These are phyloP conservation scores for Stenichneumon culpator DNA, from an alignment of 2,888 invertebrate genomes.

Conservation along the genomic window DNA sequence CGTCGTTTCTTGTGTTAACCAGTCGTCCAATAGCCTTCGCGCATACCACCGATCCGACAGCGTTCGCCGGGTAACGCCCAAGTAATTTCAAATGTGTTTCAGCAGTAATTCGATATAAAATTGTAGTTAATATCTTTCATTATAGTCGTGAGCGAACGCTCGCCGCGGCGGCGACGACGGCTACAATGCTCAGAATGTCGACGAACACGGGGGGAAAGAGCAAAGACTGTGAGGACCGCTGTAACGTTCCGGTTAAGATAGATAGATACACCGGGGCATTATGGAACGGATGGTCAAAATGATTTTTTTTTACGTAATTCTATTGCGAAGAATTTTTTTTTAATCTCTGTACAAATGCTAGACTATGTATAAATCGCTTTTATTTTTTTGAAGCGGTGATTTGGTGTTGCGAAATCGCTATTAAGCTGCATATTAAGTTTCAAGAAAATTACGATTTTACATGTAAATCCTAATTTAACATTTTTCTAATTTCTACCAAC, in stretches of 20 bases:
- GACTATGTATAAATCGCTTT: neutral
- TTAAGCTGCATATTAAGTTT: neutral
- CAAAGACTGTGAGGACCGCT: slow-evolving; percentile 21
- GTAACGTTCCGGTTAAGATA: slow-evolving; percentile 1
- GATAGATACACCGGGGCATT: neutral
- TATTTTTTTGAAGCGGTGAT: neutral
- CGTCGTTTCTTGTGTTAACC: slow-evolving; percentile 22
- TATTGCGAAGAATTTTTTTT: neutral
- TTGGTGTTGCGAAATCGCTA: neutral
- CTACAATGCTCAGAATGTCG: slow-evolving; percentile 34
- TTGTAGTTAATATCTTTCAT: slow-evolving; percentile 85
- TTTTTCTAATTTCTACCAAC: neutral
- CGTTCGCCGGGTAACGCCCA: slow-evolving; percentile 80
- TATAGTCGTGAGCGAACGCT: slow-evolving; percentile 76
- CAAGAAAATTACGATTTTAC: neutral
- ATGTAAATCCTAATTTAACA: neutral
- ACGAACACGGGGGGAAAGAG: slow-evolving; percentile 46
- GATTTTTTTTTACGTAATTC: neutral
- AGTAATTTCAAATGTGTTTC: slow-evolving; percentile 85
- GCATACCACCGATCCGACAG: slow-evolving; percentile 73
- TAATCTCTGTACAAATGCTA: neutral
- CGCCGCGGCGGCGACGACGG: slow-evolving; percentile 56
- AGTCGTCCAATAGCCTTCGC: slow-evolving; percentile 73
- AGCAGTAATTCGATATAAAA: slow-evolving; percentile 85
- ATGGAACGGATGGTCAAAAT: neutral